These are phyloP conservation scores for Chrysopilus asiliformis DNA, from an alignment of 2,888 invertebrate genomes.

Conservation along the genomic window DNA sequence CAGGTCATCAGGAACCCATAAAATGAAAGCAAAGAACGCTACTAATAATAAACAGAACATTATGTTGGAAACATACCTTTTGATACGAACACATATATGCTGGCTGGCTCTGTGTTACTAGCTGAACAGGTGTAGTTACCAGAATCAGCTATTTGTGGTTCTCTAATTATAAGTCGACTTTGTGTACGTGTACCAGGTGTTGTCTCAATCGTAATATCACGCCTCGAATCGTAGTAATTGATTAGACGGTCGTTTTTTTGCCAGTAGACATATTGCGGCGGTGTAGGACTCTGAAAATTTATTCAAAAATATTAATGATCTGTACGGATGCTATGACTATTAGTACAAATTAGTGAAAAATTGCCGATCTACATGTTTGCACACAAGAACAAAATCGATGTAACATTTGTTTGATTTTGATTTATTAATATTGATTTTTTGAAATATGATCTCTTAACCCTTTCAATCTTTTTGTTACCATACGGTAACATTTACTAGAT, in stretches of 20 bases:
- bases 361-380: too few species aligned
- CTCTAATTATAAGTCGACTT: conserved; percentile 69
- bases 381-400: too few species aligned
- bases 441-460: too few species aligned
- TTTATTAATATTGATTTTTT: too few species aligned
- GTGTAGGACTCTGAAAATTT: conserved; percentile 65
- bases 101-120: conserved; percentile 78
- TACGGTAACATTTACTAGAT: too few species aligned
- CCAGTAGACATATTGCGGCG: conserved; percentile 92
- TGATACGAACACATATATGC: conserved; percentile 79
- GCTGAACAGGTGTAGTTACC: conserved; percentile 87
- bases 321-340: too few species aligned
- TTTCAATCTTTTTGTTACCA: too few species aligned
- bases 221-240: conserved; percentile 77
- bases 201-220: conserved; percentile 69
- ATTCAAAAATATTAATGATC: too few species aligned
- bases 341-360: too few species aligned
- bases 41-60: background rate
- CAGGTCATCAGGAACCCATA: conserved; percentile 13
- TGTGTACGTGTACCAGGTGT: conserved; percentile 74
- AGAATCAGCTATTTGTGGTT: conserved; percentile 71
- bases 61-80: conserved; percentile 51
- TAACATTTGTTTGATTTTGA: too few species aligned
- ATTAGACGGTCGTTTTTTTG: conserved; percentile 90
- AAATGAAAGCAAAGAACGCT: background rate